Conservation (phyloP, 2,797 vertebrate species). For the Masticophis lateralis region DNA sequence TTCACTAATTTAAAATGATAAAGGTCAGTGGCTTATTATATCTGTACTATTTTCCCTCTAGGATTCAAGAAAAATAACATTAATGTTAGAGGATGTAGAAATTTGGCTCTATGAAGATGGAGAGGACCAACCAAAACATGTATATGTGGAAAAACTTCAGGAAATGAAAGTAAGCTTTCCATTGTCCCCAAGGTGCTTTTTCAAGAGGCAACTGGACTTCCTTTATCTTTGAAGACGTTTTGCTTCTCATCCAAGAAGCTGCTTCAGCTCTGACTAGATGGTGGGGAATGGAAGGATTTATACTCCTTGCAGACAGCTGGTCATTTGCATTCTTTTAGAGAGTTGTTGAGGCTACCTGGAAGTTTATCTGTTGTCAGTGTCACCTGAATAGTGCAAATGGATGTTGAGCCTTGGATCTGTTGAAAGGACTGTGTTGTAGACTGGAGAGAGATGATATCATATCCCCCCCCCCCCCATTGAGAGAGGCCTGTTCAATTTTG, state of each 20-base stretch:
- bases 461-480: too few relatives aligned
- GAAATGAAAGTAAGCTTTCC: constrained; percentile 79
- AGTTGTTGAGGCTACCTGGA: too few relatives aligned
- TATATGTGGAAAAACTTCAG: constrained; percentile 89
- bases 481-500: too few relatives aligned
- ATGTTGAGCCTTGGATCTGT: too few relatives aligned
- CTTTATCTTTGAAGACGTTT: background rate
- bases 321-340: too few relatives aligned
- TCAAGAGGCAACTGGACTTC: background rate
- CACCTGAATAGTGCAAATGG: too few relatives aligned
- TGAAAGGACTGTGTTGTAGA: too few relatives aligned
- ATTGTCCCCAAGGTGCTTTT: background rate
- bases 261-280: background rate
- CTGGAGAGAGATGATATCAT: too few relatives aligned
- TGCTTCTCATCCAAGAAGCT: background rate
- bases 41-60: constrained; percentile 48
- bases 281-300: too few relatives aligned
- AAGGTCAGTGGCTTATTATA: background rate
- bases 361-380: too few relatives aligned
- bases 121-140: constrained; percentile 89
- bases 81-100: constrained; percentile 89
- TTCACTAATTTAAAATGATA: background rate
- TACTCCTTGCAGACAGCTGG: too few relatives aligned
- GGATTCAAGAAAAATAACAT: constrained; percentile 83
- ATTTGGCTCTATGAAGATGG: constrained; percentile 97